Conservation (phyloP, 1,140 invertebrate genomes). For the Zelostemma sp. region DNA sequence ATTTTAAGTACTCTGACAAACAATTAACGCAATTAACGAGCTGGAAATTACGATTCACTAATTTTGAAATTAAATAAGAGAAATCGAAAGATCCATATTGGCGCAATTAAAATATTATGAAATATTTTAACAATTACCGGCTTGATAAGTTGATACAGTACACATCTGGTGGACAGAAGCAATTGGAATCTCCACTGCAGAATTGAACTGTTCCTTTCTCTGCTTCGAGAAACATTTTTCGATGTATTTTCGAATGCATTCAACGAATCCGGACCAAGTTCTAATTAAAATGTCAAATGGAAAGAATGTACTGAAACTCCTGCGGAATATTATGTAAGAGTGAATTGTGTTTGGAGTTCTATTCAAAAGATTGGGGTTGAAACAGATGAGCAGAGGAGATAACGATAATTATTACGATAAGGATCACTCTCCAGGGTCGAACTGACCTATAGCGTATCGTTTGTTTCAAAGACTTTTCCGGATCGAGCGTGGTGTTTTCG, state of each 20-base stretch:
- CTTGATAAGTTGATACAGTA: slow-evolving; percentile 71
- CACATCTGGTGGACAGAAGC: slow-evolving; percentile 75
- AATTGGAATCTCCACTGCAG: slow-evolving; percentile 73
- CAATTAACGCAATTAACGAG: neutral
- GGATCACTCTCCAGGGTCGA: slow-evolving; percentile 39
- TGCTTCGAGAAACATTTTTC: slow-evolving; percentile 73
- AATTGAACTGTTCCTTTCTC: slow-evolving; percentile 71
- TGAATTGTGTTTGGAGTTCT: neutral
- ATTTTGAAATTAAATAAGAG: too few relatives aligned
- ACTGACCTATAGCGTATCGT: too few relatives aligned
- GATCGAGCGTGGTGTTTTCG: too few relatives aligned
- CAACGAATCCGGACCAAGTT: slow-evolving; percentile 73
- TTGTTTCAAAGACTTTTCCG: too few relatives aligned
- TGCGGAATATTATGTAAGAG: neutral
- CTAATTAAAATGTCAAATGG: slow-evolving; percentile 47
- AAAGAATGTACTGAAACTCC: slow-evolving; percentile 1
- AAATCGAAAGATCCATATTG: too few relatives aligned
- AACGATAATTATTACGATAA: slow-evolving; percentile 23
- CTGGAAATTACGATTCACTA: neutral
- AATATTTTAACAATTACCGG: slow-evolving; percentile 58
- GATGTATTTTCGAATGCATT: slow-evolving; percentile 73
- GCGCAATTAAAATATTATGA: neutral
- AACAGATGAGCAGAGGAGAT: neutral
- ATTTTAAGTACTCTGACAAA: slow-evolving; percentile 72
- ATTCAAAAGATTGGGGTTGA: neutral